phyloP scores from a whole-genome alignment of 2,888 invertebrate genomes.

The Hydroisotoma schaefferi region DNA sequence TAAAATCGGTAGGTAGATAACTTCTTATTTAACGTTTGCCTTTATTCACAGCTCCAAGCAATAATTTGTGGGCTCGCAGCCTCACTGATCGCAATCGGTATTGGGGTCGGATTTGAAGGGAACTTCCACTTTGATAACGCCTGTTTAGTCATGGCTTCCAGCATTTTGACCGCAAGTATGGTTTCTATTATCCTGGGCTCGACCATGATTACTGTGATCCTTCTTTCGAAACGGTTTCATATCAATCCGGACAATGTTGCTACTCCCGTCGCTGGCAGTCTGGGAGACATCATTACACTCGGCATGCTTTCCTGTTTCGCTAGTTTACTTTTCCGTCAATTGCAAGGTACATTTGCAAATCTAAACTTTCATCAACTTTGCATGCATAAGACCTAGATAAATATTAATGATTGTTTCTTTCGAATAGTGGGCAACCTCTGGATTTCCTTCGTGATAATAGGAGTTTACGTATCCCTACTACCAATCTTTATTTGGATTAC shows the following conservation, averaged over 20 bases:
- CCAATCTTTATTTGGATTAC: slow-evolving; percentile 73
- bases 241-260: slow-evolving; percentile 45
- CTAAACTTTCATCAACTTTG: background rate
- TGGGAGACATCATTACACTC: slow-evolving; percentile 72
- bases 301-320: slow-evolving; percentile 61
- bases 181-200: slow-evolving; percentile 68
- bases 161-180: slow-evolving; percentile 69
- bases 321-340: slow-evolving; percentile 48
- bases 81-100: slow-evolving; percentile 65
- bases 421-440: slow-evolving; percentile 53
- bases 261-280: slow-evolving; percentile 72
- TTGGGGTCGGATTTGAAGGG: slow-evolving; percentile 68
- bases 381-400: background rate
- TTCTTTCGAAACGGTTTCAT: slow-evolving; percentile 59
- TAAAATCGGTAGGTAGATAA: no score
- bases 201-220: slow-evolving; percentile 66
- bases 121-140: slow-evolving; percentile 65
- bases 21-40: no score
- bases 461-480: slow-evolving; percentile 62
- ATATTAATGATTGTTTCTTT: no score
- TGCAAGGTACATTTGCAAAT: slow-evolving; percentile 16
- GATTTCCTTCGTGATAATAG: slow-evolving; percentile 63
- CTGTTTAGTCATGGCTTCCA: slow-evolving; percentile 68
- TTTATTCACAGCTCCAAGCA: slow-evolving; percentile 60
- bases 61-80: slow-evolving; percentile 70